Percentiles rank a stretch among this genome's conserved stretches.
These are phyloP conservation scores for Troilus luridus DNA, from an alignment of 2,888 invertebrate genomes.

Conservation along the genomic window DNA sequence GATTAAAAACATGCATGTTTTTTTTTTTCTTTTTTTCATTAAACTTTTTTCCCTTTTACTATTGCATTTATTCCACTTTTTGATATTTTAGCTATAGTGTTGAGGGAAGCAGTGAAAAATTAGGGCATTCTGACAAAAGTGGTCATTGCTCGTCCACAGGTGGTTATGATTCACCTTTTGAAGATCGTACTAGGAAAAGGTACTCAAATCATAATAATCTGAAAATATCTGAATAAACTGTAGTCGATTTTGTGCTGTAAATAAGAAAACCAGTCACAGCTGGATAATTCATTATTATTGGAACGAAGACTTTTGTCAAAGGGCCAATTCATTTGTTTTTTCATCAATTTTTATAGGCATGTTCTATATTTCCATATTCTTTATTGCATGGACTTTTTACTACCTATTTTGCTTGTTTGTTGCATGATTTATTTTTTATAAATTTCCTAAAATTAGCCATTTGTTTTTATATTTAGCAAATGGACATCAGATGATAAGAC, in stretches of 20 bases:
- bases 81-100: conserved; percentile 67
- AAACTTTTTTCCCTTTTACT: conserved; percentile 46
- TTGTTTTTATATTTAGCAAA: conserved; percentile 60
- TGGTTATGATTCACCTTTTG: conserved; percentile 82
- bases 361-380: conserved; percentile 40
- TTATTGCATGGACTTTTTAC: conserved; percentile 15
- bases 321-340: conserved; percentile 52
- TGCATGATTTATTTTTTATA: conserved; percentile 13
- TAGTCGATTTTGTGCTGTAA: conserved; percentile 22
- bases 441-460: not conserved
- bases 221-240: conserved; percentile 53
- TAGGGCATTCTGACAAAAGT: conserved; percentile 70
- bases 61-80: conserved; percentile 59
- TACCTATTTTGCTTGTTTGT: conserved; percentile 12
- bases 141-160: conserved; percentile 81
- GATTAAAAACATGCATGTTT: conserved; percentile 47
- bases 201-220: conserved; percentile 56
- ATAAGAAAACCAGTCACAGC: conserved; percentile 49
- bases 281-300: conserved; percentile 15
- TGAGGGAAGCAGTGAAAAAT: conserved; percentile 66
- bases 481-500: conserved; percentile 82
- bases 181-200: conserved; percentile 70
- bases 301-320: conserved; percentile 58
- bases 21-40: conserved; percentile 49
- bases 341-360: conserved; percentile 43